These are phyloP conservation scores for Halcyon badia DNA, from an alignment of 2,797 vertebrate genomes.

Conservation along the genomic window DNA sequence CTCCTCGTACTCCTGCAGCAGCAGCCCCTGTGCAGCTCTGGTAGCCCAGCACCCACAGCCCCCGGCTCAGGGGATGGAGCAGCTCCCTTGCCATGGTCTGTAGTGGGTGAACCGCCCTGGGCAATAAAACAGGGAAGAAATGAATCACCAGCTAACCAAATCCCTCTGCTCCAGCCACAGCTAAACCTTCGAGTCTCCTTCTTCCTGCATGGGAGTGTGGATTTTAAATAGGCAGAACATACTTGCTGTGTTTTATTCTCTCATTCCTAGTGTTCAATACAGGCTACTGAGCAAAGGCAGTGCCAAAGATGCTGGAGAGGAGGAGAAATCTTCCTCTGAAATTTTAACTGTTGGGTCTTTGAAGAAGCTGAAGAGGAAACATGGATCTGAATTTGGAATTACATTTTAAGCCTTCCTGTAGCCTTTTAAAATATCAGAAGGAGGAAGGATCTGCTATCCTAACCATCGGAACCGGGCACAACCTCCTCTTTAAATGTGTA, in stretches of 20 bases:
- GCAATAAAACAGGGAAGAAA: background rate
- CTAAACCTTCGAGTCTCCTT: background rate
- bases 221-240: background rate
- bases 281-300: background rate
- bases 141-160: background rate
- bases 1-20: fast-evolving
- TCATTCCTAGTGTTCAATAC: background rate
- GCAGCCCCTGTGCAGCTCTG: background rate
- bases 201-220: background rate
- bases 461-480: constrained; percentile 47
- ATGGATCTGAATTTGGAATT: constrained; percentile 22
- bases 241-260: background rate
- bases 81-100: fast-evolving
- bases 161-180: background rate
- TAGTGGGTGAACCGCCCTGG: background rate
- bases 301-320: background rate
- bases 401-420: constrained; percentile 1
- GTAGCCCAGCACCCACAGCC: background rate
- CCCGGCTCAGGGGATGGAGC: background rate
- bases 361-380: background rate
- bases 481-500: constrained; percentile 7
- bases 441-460: constrained; percentile 65
- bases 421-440: constrained; percentile 53
- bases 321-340: background rate
- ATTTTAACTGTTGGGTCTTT: background rate